Evolutionary conservation across 2,113 vertebrate species (phyloP), one percentile per base, ranked within the genome.

Genomic region (Ifrita kowaldi): DNA sequence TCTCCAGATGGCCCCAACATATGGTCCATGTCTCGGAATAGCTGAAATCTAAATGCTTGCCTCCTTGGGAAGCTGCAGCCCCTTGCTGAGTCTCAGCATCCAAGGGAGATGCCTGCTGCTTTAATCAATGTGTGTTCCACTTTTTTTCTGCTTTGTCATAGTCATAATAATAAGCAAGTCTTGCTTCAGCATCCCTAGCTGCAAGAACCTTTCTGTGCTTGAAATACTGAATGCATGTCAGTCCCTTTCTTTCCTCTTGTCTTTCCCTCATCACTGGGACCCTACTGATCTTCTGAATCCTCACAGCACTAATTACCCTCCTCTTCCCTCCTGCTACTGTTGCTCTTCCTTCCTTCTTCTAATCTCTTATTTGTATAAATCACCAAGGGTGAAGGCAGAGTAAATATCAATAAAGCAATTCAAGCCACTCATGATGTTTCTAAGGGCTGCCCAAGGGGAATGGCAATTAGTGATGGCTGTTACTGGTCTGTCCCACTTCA

Each of bases 141-240:
- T 94, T 41, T 93, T 97, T 98, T 98, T 98, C 95, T 98, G 98
- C 97, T 98, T 98, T 97, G 98, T 98, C 97, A 98, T 97, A 97
- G 93, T 87, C 93, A 88, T 93, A 96, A 96, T 97, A 97, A 95
- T 96, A 97, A 92, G 96, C 77, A 82, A 95, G 94, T 94, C 96
- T 94, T 32, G 3, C 84, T 93, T 96, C 12, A 21, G 87, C 9
- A 65, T 92, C 92, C 59, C 89, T 93, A 85, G 73, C 84, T 94
- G 91, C 74, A 88, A 87, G 84, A 96, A 90, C 76, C 74, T 95
- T 59, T 94, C 83, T 96, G 94, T 98, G 97, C 92, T 95, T 97
- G 94, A 96, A 97, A 97, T 97, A 94, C 92, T 92, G 95, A 98
- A 84, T 71, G 52, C 39, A 0, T 76, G 59, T 91, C 81, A 50